Conservation (phyloP, 1,140 invertebrate species). For the Leptonema lineaticorne region DNA sequence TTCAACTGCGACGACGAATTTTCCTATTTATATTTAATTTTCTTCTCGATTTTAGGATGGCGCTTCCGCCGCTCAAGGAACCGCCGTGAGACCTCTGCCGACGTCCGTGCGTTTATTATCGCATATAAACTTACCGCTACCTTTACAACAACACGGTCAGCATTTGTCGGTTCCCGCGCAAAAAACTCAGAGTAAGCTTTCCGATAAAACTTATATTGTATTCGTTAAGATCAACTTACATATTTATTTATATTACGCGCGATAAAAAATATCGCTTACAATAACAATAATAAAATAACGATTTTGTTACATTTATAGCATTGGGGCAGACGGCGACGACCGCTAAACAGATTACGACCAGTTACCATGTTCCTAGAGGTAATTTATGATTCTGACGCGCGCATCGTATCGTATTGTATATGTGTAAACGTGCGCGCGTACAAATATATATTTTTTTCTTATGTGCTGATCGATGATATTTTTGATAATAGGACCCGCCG, state of each 20-base stretch:
- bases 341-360: slow-evolving; percentile 37
- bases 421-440: neutral
- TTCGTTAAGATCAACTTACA: too few relatives aligned
- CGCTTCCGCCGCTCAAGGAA: slow-evolving; percentile 11
- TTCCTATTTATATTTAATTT: neutral
- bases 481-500: slow-evolving; percentile 38
- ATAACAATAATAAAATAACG: neutral
- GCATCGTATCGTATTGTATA: neutral
- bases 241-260: too few relatives aligned
- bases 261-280: too few relatives aligned
- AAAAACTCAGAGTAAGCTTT: slow-evolving; percentile 25
- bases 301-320: neutral
- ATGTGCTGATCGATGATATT: too few relatives aligned
- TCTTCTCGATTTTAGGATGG: slow-evolving; percentile 22
- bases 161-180: slow-evolving; percentile 18
- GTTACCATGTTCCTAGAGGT: slow-evolving; percentile 40
- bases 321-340: slow-evolving; percentile 17
- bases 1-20: neutral
- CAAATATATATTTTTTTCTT: neutral
- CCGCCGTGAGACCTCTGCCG: slow-evolving; percentile 24
- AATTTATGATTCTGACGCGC: neutral
- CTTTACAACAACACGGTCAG: slow-evolving; percentile 17
- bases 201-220: too few relatives aligned
- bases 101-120: slow-evolving; percentile 30
- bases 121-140: slow-evolving; percentile 25